Base-by-base conservation (phyloP, 2,888 invertebrate genomes). In the Thereva unica region DNA sequence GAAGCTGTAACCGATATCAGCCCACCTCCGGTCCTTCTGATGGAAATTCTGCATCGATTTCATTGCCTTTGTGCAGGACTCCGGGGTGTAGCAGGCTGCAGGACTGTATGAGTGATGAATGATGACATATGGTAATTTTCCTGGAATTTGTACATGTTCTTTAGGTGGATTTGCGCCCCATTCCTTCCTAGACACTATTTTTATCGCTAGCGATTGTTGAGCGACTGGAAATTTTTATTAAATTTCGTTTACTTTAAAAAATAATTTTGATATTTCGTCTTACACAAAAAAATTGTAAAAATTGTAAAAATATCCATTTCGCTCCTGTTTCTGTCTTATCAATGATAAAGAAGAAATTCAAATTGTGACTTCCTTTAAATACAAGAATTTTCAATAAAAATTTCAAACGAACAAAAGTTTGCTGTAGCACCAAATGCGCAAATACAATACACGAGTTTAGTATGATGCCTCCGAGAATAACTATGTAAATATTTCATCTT, bases 1-100 rank as follows among this genome's bases (percentile, higher is more conserved):
- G 76, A 90, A 92, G 75, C 87, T 90, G 74, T 78, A 85, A 2
- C 89, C 90, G 73, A 90, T 88, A 73, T 90, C 90, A 53, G 84
- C 86, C 85, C 89, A 90, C 0, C 78, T 82, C 38, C 82, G 80
- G 49, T 82, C 77, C 42, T 83, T 81, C 74, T 84, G 86, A 74
- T 90, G 90, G 71, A 84, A 84, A 5, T 79, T 77, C 76, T 90
- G 90, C 83, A 90, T 89, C 61, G 80, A 80, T 69, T 83, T 81
- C 85, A 90, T 87, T 47, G 85, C 81, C 0, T 73, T 74, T 44
- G 80, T 78, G 73, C 90, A 90, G 5, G 82, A 78, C 1, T 78
- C 75, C 0, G 81, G 77, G 0, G 82, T 83, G 68, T 80, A 78
- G 77, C 90, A 90, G 0, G 87, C 87, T 0, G 78, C 82, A 0